These are phyloP conservation scores for Drosophila azteca DNA, from an alignment of 1,140 invertebrate species.

Conservation along the genomic window DNA sequence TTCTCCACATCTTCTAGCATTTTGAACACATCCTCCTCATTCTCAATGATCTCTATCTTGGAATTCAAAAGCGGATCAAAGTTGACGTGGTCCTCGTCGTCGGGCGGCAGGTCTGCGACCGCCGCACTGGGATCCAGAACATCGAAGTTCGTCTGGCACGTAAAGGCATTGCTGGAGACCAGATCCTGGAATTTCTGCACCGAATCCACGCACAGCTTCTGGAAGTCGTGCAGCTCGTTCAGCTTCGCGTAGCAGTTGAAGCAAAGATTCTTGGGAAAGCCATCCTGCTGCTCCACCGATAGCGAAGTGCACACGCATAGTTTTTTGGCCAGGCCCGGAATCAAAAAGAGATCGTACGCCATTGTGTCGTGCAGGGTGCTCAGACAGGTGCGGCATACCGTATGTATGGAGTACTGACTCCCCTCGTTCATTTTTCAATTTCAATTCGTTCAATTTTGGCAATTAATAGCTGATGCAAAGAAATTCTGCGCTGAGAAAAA, in stretches of 20 bases:
- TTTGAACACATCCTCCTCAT: conserved; percentile 79
- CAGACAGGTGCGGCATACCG: conserved; percentile 76
- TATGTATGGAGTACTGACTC: conserved; percentile 74
- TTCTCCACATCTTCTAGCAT: conserved; percentile 78
- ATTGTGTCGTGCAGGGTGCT: conserved; percentile 59
- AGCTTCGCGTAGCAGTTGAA: conserved; percentile 67
- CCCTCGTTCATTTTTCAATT: conserved; percentile 56
- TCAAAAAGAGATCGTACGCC: conserved; percentile 68
- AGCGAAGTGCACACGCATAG: conserved; percentile 73
- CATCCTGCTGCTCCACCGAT: conserved; percentile 73
- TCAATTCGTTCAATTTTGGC: conserved; percentile 13
- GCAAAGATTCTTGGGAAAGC: conserved; percentile 78
- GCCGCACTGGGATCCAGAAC: conserved; percentile 45
- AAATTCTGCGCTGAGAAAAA: conserved; percentile 37
- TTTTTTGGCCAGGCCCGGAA: conserved; percentile 77
- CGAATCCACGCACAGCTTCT: conserved; percentile 72
- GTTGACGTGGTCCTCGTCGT: conserved; percentile 72
- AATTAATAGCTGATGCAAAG: conserved; percentile 24
- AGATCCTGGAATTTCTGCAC: conserved; percentile 76
- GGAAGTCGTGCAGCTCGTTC: conserved; percentile 75
- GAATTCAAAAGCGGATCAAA: conserved; percentile 76
- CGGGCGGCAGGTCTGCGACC: conserved; percentile 40
- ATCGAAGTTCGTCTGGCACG: conserved; percentile 53
- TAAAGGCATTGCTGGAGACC: conserved; percentile 67
- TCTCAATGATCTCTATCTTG: conserved; percentile 77